These are phyloP conservation scores for Ptilonorhynchus violaceus DNA, from an alignment of 2,113 vertebrate species.

Conservation along the genomic window DNA sequence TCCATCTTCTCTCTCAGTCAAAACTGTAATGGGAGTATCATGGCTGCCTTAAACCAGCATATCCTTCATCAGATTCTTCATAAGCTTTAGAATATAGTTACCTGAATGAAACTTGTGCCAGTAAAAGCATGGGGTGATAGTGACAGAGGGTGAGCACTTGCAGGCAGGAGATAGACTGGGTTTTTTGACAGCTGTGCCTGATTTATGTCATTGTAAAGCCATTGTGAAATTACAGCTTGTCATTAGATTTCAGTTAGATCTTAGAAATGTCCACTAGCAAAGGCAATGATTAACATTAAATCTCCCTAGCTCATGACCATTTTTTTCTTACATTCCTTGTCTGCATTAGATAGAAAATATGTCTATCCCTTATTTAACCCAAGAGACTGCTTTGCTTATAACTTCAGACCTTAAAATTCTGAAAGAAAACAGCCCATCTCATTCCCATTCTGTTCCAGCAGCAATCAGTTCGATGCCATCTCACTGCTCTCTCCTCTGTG, in stretches of 20 bases:
- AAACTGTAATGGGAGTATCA: not conserved
- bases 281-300: not conserved
- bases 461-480: not conserved
- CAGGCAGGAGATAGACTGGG: not conserved
- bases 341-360: not conserved
- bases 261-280: not conserved
- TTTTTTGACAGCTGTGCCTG: not conserved
- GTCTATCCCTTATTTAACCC: not conserved
- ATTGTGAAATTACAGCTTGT: not conserved
- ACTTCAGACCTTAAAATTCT: not conserved
- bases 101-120: not conserved
- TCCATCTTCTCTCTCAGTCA: not conserved
- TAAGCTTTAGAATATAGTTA: not conserved
- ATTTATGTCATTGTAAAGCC: not conserved
- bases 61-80: not conserved
- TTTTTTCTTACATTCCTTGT: not conserved
- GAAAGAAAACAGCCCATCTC: not conserved
- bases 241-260: not conserved
- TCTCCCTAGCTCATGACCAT: not conserved
- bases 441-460: not conserved
- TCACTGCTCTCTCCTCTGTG: not conserved
- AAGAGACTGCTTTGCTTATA: not conserved
- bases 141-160: not conserved
- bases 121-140: not conserved
- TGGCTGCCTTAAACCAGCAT: not conserved